These are phyloP conservation scores for Oncopodura yosiiana DNA, from an alignment of 1,140 invertebrate species.

Conservation along the genomic window DNA sequence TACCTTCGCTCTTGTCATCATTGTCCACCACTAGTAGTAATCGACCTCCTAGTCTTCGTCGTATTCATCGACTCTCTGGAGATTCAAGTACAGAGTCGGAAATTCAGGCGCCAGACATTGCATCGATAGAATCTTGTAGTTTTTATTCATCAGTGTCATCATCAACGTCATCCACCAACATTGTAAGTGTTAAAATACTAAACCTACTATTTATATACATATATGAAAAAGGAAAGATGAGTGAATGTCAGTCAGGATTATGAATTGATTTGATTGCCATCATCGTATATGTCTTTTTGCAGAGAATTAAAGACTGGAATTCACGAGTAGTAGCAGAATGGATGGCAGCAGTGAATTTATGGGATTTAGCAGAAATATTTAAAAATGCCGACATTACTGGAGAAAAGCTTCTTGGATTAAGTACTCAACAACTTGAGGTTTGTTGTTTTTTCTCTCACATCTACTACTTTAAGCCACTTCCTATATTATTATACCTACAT, in stretches of 20 bases:
- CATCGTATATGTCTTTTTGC: too few species aligned
- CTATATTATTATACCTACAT: too few species aligned
- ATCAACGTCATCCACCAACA: not conserved
- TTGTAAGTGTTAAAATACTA: conserved; percentile 13
- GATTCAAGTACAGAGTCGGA: conserved; percentile 1
- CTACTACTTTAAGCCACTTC: too few species aligned
- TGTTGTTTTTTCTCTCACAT: conserved; percentile 2
- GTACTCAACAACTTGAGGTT: conserved; percentile 19
- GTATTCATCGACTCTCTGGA: not conserved
- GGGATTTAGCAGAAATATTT: conserved; percentile 25
- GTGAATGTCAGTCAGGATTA: not conserved
- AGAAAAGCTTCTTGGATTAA: conserved; percentile 17
- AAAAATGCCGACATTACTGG: conserved; percentile 17
- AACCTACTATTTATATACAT: not conserved
- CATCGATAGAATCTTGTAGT: conserved; percentile 16
- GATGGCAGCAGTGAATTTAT: conserved; percentile 25
- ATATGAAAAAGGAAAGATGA: not conserved
- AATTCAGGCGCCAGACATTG: conserved; percentile 4
- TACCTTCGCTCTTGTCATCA: conserved; percentile 8
- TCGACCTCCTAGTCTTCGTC: not conserved
- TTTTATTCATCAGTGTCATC: conserved; percentile 10
- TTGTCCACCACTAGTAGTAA: not conserved
- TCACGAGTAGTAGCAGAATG: conserved; percentile 20
- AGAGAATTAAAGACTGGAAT: conserved; percentile 21
- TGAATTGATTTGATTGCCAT: not conserved